Evolutionary conservation across 2,113 vertebrate genomes (phyloP).

Genomic region (Bambusicola thoracicus): DNA sequence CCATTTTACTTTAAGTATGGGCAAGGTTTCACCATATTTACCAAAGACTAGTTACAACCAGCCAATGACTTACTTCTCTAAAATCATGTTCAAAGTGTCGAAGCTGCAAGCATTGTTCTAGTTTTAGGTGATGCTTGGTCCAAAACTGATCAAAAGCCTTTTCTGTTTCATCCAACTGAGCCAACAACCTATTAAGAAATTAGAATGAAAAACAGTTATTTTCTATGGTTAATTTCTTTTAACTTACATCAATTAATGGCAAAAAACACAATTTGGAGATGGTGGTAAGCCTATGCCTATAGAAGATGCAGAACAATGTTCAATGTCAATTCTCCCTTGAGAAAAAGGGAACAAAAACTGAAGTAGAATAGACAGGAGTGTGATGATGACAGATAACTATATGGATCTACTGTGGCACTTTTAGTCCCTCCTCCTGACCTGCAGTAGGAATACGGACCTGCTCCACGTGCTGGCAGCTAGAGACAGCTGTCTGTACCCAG

Average conservation of each 20-base stretch:
- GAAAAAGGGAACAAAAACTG: background rate
- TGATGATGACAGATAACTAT: background rate
- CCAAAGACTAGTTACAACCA: background rate
- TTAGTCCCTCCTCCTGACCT: background rate
- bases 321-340: background rate
- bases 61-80: constrained; percentile 84
- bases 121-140: constrained; percentile 90
- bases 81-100: constrained; percentile 94
- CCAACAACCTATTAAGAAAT: constrained; percentile 84
- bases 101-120: constrained; percentile 93
- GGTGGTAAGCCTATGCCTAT: background rate
- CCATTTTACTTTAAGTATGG: background rate
- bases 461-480: background rate
- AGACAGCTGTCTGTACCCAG: background rate
- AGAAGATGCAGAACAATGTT: background rate
- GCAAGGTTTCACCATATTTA: background rate
- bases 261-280: background rate
- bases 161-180: constrained; percentile 92
- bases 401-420: background rate
- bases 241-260: background rate
- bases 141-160: constrained; percentile 94
- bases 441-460: background rate
- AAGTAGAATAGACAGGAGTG: background rate
- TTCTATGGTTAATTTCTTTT: background rate
- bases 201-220: background rate